phyloP scores from a whole-genome alignment of 2,888 invertebrate genomes.

The Diabrotica balteata region DNA sequence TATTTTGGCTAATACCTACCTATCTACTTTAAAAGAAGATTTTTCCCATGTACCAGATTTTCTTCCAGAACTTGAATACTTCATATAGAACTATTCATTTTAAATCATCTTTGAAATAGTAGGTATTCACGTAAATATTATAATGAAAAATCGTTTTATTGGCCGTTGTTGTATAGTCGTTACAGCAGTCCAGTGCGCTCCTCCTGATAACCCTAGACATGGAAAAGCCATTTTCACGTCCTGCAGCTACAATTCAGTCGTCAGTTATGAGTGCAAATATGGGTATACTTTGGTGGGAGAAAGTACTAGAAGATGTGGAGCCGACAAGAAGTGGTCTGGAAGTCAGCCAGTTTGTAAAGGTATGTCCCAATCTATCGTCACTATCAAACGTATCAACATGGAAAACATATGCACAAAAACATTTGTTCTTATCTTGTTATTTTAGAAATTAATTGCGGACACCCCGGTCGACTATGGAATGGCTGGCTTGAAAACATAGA shows the following conservation, averaged over 20 bases:
- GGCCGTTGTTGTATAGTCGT: constrained; percentile 66
- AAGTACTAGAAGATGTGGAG: constrained; percentile 88
- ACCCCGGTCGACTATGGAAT: constrained; percentile 92
- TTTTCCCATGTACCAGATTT: too few relatives aligned
- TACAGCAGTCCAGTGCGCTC: constrained; percentile 92
- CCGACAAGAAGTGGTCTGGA: constrained; percentile 95
- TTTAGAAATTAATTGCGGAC: constrained; percentile 95
- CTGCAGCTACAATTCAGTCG: constrained; percentile 92
- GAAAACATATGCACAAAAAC: too few relatives aligned
- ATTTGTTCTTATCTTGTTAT: not conserved
- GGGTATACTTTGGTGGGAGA: constrained; percentile 92
- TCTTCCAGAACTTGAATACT: too few relatives aligned
- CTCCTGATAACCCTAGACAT: constrained; percentile 89
- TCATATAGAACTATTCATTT: too few relatives aligned
- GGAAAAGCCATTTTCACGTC: constrained; percentile 94
- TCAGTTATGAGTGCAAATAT: constrained; percentile 94
- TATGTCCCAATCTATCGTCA: constrained; percentile 53
- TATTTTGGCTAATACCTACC: too few relatives aligned
- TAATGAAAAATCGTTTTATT: constrained; percentile 37
- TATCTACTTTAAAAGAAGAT: too few relatives aligned
- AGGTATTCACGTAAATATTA: constrained; percentile 18
- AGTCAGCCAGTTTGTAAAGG: constrained; percentile 92
- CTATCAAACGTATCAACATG: too few relatives aligned
- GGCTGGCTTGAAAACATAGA: constrained; percentile 94
- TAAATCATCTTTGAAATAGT: too few relatives aligned